Conservation (phyloP, 2,113 vertebrate species). For the Centropristis striata region DNA sequence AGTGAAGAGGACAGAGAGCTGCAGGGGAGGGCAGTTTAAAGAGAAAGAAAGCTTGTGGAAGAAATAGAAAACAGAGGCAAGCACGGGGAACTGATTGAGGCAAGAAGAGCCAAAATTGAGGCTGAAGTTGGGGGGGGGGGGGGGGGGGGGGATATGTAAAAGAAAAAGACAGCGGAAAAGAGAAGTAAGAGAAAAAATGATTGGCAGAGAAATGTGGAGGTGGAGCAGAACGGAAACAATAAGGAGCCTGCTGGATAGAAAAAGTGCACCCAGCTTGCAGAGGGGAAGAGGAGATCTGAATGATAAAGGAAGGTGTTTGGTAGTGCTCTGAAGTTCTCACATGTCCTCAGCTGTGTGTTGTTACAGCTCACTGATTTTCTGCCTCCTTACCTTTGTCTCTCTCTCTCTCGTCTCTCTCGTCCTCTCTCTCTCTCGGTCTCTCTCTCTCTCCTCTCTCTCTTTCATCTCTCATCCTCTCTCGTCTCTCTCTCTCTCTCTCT, state of each 20-base stretch:
- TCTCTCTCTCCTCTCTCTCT: neutral
- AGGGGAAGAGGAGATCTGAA: slow-evolving; percentile 16
- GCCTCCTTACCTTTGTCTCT: neutral
- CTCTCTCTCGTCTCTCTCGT: neutral
- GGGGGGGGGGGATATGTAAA: neutral
- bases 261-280: slow-evolving; percentile 11
- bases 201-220: slow-evolving; percentile 33
- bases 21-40: slow-evolving; percentile 35
- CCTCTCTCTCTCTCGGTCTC: neutral
- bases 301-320: slow-evolving; percentile 43
- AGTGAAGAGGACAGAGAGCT: slow-evolving; percentile 39
- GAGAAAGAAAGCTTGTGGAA: slow-evolving; percentile 28
- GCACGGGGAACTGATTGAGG: slow-evolving; percentile 3
- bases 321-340: slow-evolving; percentile 29
- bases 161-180: slow-evolving; percentile 10
- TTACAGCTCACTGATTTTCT: slow-evolving; percentile 29
- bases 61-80: slow-evolving; percentile 24
- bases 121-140: neutral
- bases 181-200: slow-evolving; percentile 14
- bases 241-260: slow-evolving; percentile 23
- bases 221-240: slow-evolving; percentile 23
- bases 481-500: too few species aligned
- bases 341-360: slow-evolving; percentile 2
- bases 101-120: neutral
- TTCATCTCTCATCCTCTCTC: too few species aligned